Evolutionary conservation across 1,140 invertebrate genomes (phyloP), one percentile per base, ranked within the genome.

Genomic region (Drosophila auraria): DNA sequence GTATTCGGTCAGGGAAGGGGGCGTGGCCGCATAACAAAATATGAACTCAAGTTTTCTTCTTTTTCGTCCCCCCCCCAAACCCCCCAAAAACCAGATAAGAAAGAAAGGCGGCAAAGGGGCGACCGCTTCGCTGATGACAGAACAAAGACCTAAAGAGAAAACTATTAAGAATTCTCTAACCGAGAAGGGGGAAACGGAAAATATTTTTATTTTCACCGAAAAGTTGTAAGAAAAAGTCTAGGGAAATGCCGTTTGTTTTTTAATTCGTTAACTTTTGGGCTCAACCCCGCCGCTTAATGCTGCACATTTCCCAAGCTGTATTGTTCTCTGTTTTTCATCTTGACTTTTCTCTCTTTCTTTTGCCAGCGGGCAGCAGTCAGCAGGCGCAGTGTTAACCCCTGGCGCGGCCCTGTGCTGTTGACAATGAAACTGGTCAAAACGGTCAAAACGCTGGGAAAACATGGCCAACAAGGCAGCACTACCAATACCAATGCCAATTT

Each of bases 361-460:
- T 27, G 49, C 23, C 38, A 40, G 38, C 38, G 51, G 30, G 25
- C 20, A 20, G 20, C 20, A 20, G 20, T 20, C 20, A 20, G 20
- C 20, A 20, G 20, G 20, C 20, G 45, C 58, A 20, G 20, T 45
- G 42, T 49, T 60, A 59, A 54, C 57, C 57, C 73, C 12, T 15
- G 15, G 44, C 14, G 8, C 51, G 57, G 50, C 79, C 58, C 63
- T 60, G 51, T 45, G 33, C 68, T 60, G 42, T 56, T 71, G 78
- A 71, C 79, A 81, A 60, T 81, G 79, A 77, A 71, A 77, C 71
- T 63, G 64, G 63, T 69, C 78, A 81, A 50, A 69, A 74, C 77
- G 78, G 49, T 57, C 33, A 59, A 69, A 81, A 69, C 54, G 57
- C 58, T 36, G 62, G 38, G 44, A 75, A 59, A 66, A 70, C 63